These are phyloP conservation scores for Teleiodes luculella DNA, from an alignment of 2,888 invertebrate species.

Conservation along the genomic window DNA sequence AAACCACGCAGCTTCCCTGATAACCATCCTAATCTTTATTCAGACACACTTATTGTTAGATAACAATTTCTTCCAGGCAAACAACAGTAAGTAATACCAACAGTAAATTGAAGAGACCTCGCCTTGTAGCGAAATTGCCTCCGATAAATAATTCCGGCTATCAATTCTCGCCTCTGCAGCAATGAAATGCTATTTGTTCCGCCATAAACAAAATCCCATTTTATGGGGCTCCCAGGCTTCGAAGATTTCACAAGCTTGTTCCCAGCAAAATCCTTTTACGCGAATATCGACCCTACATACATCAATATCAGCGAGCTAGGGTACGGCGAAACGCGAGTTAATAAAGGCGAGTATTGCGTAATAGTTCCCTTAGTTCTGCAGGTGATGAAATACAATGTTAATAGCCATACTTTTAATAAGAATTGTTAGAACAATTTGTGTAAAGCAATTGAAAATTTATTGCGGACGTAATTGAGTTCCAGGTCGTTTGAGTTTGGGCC, in stretches of 20 bases:
- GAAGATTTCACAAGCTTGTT: conserved; percentile 58
- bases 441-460: conserved; percentile 1
- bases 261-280: conserved; percentile 49
- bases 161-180: conserved; percentile 58
- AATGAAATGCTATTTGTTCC: conserved; percentile 71
- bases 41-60: no score
- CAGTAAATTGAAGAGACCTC: conserved; percentile 25
- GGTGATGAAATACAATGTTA: conserved; percentile 23
- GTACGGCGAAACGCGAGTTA: conserved; percentile 19
- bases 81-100: no score
- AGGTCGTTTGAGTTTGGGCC: neutral
- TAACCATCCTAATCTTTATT: no score
- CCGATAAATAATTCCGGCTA: conserved; percentile 62
- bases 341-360: conserved; percentile 28
- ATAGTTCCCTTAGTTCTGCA: conserved; percentile 11
- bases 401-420: conserved; percentile 17
- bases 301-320: conserved; percentile 7
- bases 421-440: conserved; percentile 5
- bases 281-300: conserved; percentile 42
- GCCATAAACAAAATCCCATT: conserved; percentile 72
- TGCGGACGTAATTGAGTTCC: neutral
- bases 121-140: conserved; percentile 53
- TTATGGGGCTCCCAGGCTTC: conserved; percentile 59
- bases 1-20: no score
- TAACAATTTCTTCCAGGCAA: neutral